These are phyloP conservation scores for Sipha flava DNA, from an alignment of 1,140 invertebrate genomes.

Conservation along the genomic window DNA sequence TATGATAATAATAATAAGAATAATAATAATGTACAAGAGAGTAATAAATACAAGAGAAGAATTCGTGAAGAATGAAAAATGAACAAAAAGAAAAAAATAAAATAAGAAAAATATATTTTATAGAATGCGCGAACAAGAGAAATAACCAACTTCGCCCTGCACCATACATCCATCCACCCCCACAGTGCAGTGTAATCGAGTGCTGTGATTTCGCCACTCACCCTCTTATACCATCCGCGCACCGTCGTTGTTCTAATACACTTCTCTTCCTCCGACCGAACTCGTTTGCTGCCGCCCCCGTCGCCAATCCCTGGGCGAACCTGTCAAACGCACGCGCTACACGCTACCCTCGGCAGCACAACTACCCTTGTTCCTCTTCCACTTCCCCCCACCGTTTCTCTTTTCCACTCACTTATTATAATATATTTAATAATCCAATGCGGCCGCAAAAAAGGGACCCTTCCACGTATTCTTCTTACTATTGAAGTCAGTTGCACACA, in stretches of 20 bases:
- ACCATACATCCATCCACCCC: too few relatives aligned
- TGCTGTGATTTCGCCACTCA: background rate
- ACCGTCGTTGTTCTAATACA: constrained; percentile 13
- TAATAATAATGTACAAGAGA: background rate
- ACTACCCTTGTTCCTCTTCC: too few relatives aligned
- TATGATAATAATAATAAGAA: too few relatives aligned
- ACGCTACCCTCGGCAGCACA: background rate
- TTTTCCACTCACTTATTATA: constrained; percentile 27
- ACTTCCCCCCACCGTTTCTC: background rate
- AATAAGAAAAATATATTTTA: background rate
- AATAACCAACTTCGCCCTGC: constrained; percentile 1
- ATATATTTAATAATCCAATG: constrained; percentile 23
- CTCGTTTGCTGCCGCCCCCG: background rate
- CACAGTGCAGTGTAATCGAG: background rate
- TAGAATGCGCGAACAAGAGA: constrained; percentile 8
- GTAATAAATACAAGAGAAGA: background rate
- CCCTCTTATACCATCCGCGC: background rate
- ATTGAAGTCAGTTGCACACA: constrained; percentile 25
- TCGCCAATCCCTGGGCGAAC: constrained; percentile 7
- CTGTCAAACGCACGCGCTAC: constrained; percentile 25
- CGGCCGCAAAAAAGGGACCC: constrained; percentile 20
- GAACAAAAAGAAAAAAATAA: background rate
- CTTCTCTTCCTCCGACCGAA: background rate
- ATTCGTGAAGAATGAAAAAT: background rate
- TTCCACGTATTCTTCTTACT: background rate